Base-by-base conservation (phyloP, 2,797 vertebrate species). In the Spheniscus humboldti region DNA sequence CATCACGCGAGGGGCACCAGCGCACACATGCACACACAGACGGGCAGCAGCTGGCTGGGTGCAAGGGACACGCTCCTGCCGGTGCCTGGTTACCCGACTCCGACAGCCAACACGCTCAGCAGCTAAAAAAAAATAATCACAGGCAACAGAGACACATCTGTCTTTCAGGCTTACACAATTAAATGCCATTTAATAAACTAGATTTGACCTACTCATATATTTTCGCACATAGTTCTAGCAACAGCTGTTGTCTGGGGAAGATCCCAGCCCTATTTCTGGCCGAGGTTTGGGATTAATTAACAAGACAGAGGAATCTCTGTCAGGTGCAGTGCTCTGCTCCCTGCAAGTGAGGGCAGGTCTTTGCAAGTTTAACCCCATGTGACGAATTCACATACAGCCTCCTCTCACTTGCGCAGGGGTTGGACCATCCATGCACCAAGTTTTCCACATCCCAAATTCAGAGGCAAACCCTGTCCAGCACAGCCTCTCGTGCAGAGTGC, bases 191-290 rank as follows among this genome's bases (percentile, higher is more conserved):
- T 47, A 16, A 76, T 18, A 63, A 74, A 39, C 18, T 24, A n/a
- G 41, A 8, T 53, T 33, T 50, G 37, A 77, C 28, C 64, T 31
- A 8, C 87, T 60, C 4, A 3, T 23, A 15, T 80, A 60, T 84
- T 85, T 82, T 50, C 22, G 37, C 91, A 47, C 86, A 47, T 19
- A 57, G 55, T 45, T 87, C 60, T 23, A 45, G 82, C 1, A 15
- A 50, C 94, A 96, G 94, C 95, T 95, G 94, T 4, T 72, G 85
- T 60, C 91, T 86, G 19, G 60, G 62, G 64, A 76, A 82, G 71
- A 68, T 82, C 86, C 77, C 63, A 52, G 87, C 45, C 56, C 89
- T 56, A 83, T 75, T 95, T 92, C 64, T 92, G 69, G 62, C 45
- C 2, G 2, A 69, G 88, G 60, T 22, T 75, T 88, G 82, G 82